A percentile compares a stretch with the other conserved stretches of the same genome.
These are phyloP conservation scores for Chymomyza caudatula DNA, from an alignment of 2,888 invertebrate species.

Conservation along the genomic window DNA sequence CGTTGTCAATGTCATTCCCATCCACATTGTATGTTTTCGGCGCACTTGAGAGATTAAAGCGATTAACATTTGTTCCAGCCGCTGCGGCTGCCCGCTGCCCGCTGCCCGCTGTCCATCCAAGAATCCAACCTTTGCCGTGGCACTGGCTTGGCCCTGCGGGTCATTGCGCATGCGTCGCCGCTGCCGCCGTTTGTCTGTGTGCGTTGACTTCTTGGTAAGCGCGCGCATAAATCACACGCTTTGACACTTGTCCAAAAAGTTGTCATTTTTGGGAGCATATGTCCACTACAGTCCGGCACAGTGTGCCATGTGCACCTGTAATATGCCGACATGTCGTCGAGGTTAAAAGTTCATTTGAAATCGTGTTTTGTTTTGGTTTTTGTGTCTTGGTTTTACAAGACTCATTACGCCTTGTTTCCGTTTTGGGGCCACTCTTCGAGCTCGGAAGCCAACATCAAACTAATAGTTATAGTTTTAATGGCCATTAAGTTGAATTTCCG, in stretches of 20 bases:
- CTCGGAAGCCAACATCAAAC: slow-evolving; percentile 38
- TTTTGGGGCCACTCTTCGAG: slow-evolving; percentile 7
- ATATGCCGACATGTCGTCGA: slow-evolving; percentile 12
- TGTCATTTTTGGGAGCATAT: slow-evolving; percentile 58
- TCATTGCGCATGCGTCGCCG: slow-evolving; percentile 66
- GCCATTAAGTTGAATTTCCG: slow-evolving; percentile 68
- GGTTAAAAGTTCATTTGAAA: slow-evolving; percentile 61
- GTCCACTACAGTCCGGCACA: slow-evolving; percentile 40
- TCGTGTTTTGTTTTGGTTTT: slow-evolving; percentile 23
- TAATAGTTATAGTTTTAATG: slow-evolving; percentile 65
- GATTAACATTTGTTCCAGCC: slow-evolving; percentile 69
- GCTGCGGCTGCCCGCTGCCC: slow-evolving; percentile 5
- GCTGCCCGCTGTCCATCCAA: background rate
- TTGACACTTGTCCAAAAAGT: slow-evolving; percentile 67
- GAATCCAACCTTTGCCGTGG: background rate
- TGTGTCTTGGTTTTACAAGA: slow-evolving; percentile 51
- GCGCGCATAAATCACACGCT: slow-evolving; percentile 64
- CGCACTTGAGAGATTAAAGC: slow-evolving; percentile 72
- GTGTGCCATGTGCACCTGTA: slow-evolving; percentile 52
- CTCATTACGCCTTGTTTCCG: slow-evolving; percentile 69
- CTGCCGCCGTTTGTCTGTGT: slow-evolving; percentile 36
- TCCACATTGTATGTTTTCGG: slow-evolving; percentile 56
- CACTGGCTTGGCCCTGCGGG: slow-evolving; percentile 35
- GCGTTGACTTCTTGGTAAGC: slow-evolving; percentile 47
- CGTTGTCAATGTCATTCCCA: slow-evolving; percentile 3